Evolutionary conservation across 2,113 vertebrate species (phyloP), one percentile per base, ranked within the genome.

Genomic region (Lagopus leucura): DNA sequence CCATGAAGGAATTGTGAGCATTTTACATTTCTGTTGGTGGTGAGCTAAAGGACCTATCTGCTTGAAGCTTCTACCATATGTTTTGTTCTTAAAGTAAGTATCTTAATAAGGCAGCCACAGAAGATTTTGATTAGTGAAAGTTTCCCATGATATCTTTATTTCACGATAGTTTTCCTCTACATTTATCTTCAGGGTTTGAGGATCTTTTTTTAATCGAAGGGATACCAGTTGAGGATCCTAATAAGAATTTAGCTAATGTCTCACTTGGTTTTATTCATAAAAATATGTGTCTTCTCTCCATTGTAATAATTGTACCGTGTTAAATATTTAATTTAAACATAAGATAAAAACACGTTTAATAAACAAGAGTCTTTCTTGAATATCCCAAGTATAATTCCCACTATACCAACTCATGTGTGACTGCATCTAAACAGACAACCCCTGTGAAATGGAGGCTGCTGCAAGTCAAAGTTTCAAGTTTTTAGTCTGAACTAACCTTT

Each of bases 71-170:
- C 89, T 16, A 17, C 90, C 92, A 95, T 92, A 86, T 95, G 95
- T 96, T 96, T 90, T 89, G 55, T 86, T 95, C 88, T 93, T 96
- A 94, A 93, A 94, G 61, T 63, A 95, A 82, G 90, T 93, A 90
- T 97, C 96, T 96, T 95, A 96, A 96, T 97, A 97, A 96, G 82
- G 70, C 70, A 94, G 93, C 78, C 92, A 94, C 96, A 96, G 84
- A 91, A 96, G 97, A 96, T 95, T 96, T 95, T 72, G 65, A 97
- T 96, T 95, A 95, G 88, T 66, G 79, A n/a, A 63, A 87, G 72
- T 38, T 89, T 82, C 61, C 71, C 22, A 5, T 97, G 97, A 98
- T 96, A 97, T 97, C 98, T 98, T 97, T 93, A 98, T 98, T 87
- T 78, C 28, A 40, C 13, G 21, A 13, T 66, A 79, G 69, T 9